Evolutionary conservation across 2,113 vertebrate species (phyloP).

Genomic region (Channa maculata): DNA sequence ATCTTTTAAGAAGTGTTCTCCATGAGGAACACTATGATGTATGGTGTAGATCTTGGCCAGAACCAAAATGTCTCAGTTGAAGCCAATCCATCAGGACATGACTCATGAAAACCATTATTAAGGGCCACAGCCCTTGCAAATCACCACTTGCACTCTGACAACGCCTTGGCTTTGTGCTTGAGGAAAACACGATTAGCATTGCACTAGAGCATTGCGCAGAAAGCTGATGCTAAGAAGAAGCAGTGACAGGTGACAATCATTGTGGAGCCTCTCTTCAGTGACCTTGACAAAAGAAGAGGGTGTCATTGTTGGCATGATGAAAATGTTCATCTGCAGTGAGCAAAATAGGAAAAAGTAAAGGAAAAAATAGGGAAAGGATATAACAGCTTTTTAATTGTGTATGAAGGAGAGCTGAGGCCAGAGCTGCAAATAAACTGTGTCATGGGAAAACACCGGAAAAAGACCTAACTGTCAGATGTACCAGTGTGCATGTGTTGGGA

Average conservation of each 20-base stretch:
- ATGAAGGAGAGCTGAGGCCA: too few species aligned
- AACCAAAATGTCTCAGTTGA: slow-evolving; percentile 30
- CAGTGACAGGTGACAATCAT: slow-evolving; percentile 49
- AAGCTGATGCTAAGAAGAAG: slow-evolving; percentile 1
- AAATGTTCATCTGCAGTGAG: slow-evolving; percentile 26
- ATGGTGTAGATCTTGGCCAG: background rate
- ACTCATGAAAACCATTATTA: slow-evolving; percentile 55
- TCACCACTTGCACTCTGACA: slow-evolving; percentile 47
- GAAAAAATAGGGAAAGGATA: too few species aligned
- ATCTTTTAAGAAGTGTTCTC: background rate
- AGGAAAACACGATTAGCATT: slow-evolving; percentile 28
- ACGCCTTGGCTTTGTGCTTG: slow-evolving; percentile 32
- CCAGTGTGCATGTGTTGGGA: too few species aligned
- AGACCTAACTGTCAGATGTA: too few species aligned
- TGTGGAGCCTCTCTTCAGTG: slow-evolving; percentile 22
- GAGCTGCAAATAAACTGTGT: too few species aligned
- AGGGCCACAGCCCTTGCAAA: slow-evolving; percentile 46
- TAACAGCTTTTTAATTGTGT: too few species aligned
- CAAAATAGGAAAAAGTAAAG: background rate
- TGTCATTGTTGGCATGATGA: slow-evolving; percentile 33
- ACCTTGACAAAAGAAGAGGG: slow-evolving; percentile 51
- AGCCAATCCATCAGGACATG: slow-evolving; percentile 38
- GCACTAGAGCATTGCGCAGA: slow-evolving; percentile 19
- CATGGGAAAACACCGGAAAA: too few species aligned
- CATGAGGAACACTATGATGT: slow-evolving; percentile 37